A percentile compares a stretch with the other conserved stretches of the same genome.
Evolutionary conservation across 2,888 invertebrate genomes (phyloP).

Genomic region (Neuroscelio doddi): DNA sequence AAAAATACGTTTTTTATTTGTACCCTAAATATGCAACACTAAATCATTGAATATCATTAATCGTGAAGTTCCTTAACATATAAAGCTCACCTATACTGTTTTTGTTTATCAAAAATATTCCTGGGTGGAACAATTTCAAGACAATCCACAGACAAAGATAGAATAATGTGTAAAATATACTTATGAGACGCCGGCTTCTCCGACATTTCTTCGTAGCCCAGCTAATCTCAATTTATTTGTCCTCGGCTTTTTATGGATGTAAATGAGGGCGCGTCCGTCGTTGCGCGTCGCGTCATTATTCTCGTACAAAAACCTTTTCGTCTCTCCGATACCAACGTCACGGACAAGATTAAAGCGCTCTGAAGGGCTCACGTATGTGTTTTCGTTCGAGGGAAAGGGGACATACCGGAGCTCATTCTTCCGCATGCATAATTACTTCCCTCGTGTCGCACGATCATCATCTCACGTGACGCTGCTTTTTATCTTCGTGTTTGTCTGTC

Average conservation of each 20-base stretch:
- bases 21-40: no score
- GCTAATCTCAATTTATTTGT: conserved; percentile 54
- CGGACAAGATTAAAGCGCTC: conserved; percentile 50
- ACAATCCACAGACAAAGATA: background rate
- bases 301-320: conserved; percentile 43
- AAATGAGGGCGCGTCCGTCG: conserved; percentile 35
- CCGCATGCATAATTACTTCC: conserved; percentile 41
- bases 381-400: no score
- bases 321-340: conserved; percentile 22
- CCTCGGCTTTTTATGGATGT: conserved; percentile 46
- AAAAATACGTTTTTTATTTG: no score
- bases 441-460: conserved; percentile 35
- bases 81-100: background rate
- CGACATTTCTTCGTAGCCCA: conserved; percentile 7
- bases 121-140: conserved; percentile 12
- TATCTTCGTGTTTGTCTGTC: conserved; percentile 19
- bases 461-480: conserved; percentile 19
- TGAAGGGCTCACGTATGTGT: conserved; percentile 17
- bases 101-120: background rate
- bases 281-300: conserved; percentile 43
- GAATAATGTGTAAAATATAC: conserved; percentile 20
- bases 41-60: no score
- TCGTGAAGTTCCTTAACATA: no score
- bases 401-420: conserved; percentile 19
- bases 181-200: conserved; percentile 13